These are phyloP conservation scores for Callipepla californica DNA, from an alignment of 2,113 vertebrate species.

Conservation along the genomic window DNA sequence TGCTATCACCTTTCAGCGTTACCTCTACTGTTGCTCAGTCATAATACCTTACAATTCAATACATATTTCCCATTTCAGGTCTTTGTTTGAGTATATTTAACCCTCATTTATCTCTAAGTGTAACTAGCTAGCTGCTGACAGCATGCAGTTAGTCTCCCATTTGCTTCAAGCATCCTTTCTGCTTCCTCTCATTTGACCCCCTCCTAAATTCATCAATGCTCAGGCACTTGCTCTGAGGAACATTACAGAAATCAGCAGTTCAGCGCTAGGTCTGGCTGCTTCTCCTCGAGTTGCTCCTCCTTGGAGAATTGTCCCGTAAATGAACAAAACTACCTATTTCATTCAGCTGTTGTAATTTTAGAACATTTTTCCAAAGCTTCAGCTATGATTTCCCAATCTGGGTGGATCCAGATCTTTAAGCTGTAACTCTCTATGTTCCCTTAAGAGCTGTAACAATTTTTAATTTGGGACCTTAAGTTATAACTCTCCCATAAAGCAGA, in stretches of 20 bases:
- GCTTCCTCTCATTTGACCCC: slow-evolving; percentile 6
- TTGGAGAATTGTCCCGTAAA: not conserved
- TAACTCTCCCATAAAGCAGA: slow-evolving; percentile 12
- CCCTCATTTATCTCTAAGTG: not conserved
- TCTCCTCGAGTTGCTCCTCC: slow-evolving; percentile 11
- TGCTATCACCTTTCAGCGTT: not conserved
- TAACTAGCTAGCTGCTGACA: slow-evolving; percentile 31
- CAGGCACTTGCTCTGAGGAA: slow-evolving; percentile 9
- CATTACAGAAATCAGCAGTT: slow-evolving; percentile 19
- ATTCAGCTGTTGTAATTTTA: slow-evolving; percentile 48
- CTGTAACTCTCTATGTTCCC: slow-evolving; percentile 42
- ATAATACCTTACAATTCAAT: not conserved
- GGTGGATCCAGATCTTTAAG: slow-evolving; percentile 38
- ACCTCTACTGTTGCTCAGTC: not conserved
- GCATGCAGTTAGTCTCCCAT: not conserved
- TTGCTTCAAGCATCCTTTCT: not conserved
- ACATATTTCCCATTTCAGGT: slow-evolving; percentile 11
- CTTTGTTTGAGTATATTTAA: not conserved
- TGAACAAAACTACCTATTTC: slow-evolving; percentile 35
- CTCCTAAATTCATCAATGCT: not conserved
- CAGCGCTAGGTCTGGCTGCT: not conserved
- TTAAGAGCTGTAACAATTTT: slow-evolving; percentile 52
- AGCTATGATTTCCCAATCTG: slow-evolving; percentile 51
- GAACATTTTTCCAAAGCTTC: slow-evolving; percentile 51
- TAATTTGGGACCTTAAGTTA: slow-evolving; percentile 11